These are phyloP conservation scores for Spatulosminthurus flaviceps DNA, from an alignment of 2,888 invertebrate genomes.

Conservation along the genomic window DNA sequence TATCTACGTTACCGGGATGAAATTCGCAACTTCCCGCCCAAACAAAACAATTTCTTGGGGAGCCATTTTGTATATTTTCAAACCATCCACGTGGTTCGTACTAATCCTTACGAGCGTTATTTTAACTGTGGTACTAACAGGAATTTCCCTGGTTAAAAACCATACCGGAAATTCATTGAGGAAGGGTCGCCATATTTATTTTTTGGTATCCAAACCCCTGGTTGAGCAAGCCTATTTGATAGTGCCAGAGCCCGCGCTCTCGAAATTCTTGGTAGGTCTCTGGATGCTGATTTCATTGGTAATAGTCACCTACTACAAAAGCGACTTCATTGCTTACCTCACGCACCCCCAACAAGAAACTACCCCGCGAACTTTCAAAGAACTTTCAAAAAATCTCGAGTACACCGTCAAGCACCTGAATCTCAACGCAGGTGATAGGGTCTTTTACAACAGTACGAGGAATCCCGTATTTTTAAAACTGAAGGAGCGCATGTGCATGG, in stretches of 20 bases:
- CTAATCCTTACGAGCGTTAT: not conserved
- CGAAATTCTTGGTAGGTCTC: not conserved
- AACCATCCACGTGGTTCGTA: not conserved
- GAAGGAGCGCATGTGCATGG: not conserved
- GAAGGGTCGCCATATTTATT: not conserved
- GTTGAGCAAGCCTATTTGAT: not conserved
- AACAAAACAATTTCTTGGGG: not conserved
- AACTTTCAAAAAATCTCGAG: not conserved
- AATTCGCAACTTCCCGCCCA: not conserved
- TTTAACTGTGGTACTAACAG: not conserved
- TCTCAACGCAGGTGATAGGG: not conserved
- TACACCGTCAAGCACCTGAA: not conserved
- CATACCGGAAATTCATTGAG: not conserved
- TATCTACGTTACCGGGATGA: not conserved
- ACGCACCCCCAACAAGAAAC: not conserved
- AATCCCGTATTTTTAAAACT: not conserved
- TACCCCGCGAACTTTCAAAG: not conserved
- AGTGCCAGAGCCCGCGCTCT: not conserved
- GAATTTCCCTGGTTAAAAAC: not conserved
- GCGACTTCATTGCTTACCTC: conserved; percentile 16
- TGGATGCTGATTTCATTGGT: not conserved
- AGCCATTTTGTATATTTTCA: conserved; percentile 3
- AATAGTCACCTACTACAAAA: conserved; percentile 11
- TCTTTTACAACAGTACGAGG: not conserved
- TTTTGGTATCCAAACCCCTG: not conserved